Conservation (phyloP, 35 echinoderm and acorn worm genomes). For the Hemicentrotus pulcherrimus region DNA sequence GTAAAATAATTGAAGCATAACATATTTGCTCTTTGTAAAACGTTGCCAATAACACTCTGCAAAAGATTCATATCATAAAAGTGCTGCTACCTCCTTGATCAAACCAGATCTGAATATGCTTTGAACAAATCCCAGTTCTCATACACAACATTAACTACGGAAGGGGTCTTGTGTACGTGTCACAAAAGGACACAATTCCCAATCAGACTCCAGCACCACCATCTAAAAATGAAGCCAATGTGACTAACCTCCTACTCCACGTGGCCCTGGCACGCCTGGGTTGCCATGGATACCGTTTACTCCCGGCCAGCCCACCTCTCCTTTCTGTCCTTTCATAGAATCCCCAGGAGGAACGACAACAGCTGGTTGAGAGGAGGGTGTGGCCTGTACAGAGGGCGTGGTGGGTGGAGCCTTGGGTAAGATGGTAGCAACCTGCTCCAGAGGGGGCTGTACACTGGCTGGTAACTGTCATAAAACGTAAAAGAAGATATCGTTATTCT, state of each 20-base stretch:
- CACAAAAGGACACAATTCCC: too few relatives aligned
- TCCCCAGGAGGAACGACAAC: not conserved
- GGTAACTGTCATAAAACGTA: not conserved
- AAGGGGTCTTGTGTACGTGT: too few relatives aligned
- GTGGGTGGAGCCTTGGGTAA: not conserved
- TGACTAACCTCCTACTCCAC: not conserved
- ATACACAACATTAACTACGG: too few relatives aligned
- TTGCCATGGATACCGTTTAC: slow-evolving; percentile 43
- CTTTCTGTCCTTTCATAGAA: not conserved
- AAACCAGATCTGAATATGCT: too few relatives aligned
- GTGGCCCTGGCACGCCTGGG: slow-evolving; percentile 46
- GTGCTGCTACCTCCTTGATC: too few relatives aligned
- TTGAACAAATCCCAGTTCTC: too few relatives aligned
- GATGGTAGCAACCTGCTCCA: slow-evolving; percentile 11
- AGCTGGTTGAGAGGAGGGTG: not conserved
- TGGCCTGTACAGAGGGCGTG: not conserved
- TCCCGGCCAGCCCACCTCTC: slow-evolving; percentile 39
- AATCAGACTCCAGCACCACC: not conserved
- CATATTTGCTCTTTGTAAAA: too few relatives aligned
- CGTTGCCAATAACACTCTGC: too few relatives aligned
- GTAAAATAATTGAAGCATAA: too few relatives aligned
- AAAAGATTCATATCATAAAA: too few relatives aligned
- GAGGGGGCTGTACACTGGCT: not conserved
- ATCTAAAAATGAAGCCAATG: not conserved
- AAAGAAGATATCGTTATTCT: not conserved